A percentile compares a stretch with the other conserved stretches of the same genome.
These are phyloP conservation scores for Netelia inedita DNA, from an alignment of 2,888 invertebrate species.

Conservation along the genomic window DNA sequence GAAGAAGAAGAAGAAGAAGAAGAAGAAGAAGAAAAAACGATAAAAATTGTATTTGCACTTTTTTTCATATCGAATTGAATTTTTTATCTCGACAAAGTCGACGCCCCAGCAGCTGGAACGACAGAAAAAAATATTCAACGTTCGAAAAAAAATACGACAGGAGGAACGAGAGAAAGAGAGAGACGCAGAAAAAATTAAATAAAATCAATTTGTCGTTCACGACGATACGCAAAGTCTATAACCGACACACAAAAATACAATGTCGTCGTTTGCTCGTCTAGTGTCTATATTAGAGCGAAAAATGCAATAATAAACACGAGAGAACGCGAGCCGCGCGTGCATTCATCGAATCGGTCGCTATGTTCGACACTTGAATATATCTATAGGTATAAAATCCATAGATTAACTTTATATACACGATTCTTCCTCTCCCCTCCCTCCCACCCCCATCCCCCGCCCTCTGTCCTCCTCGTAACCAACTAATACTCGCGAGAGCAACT, in stretches of 20 bases:
- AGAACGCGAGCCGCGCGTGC: conserved; percentile 33
- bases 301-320: conserved; percentile 35
- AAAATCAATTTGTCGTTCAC: not conserved
- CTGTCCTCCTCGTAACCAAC: not conserved
- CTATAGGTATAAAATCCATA: conserved; percentile 12
- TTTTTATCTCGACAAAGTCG: not conserved
- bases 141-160: conserved; percentile 12
- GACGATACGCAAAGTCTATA: not conserved
- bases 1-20: not conserved
- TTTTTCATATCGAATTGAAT: not conserved
- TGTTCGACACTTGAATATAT: conserved; percentile 4
- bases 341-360: conserved; percentile 44
- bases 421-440: not conserved
- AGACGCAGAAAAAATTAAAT: no score
- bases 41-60: not conserved
- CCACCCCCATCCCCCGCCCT: not conserved
- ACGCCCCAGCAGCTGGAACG: not conserved
- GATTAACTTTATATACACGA: not conserved
- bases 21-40: not conserved
- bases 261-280: not conserved
- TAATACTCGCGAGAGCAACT: not conserved
- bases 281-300: conserved; percentile 26
- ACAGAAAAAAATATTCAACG: conserved; percentile 9
- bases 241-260: not conserved
- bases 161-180: not conserved